Conservation (phyloP, 2,113 vertebrate genomes). For the Nesogale talazaci region DNA sequence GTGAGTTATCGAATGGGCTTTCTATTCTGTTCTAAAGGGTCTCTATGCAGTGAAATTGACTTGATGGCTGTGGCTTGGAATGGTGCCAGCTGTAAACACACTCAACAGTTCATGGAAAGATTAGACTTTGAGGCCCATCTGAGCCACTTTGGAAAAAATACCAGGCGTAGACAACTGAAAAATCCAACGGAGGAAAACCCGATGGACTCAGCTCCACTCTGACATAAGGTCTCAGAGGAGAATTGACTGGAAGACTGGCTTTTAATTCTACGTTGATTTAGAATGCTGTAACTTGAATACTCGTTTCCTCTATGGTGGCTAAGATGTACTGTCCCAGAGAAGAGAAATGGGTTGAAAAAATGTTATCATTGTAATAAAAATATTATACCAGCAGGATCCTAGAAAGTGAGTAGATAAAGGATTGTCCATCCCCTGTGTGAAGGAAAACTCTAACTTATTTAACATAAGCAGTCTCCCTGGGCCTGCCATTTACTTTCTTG, state of each 20-base stretch:
- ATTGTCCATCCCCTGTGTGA: background rate
- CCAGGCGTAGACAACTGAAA: background rate
- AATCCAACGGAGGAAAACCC: background rate
- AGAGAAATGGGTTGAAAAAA: background rate
- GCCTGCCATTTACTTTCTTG: slow-evolving; percentile 21
- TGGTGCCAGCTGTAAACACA: background rate
- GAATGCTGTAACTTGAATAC: background rate
- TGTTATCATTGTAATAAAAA: slow-evolving; percentile 17
- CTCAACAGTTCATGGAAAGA: background rate
- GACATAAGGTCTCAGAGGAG: background rate
- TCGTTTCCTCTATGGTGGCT: background rate
- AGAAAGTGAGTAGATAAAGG: slow-evolving; percentile 7
- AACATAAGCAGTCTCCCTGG: slow-evolving; percentile 25
- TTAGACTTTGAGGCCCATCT: background rate
- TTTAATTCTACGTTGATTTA: background rate
- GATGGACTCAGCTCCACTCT: background rate
- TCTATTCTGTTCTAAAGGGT: too few species aligned
- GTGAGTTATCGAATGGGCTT: too few species aligned
- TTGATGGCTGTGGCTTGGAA: too few species aligned
- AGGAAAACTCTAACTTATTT: slow-evolving; percentile 45
- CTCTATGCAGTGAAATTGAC: too few species aligned
- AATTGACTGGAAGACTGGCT: background rate
- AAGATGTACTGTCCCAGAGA: background rate
- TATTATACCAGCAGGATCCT: background rate
- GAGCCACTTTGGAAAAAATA: background rate